phyloP scores from a whole-genome alignment of 2,797 vertebrate genomes.

The Scleropages formosus region DNA sequence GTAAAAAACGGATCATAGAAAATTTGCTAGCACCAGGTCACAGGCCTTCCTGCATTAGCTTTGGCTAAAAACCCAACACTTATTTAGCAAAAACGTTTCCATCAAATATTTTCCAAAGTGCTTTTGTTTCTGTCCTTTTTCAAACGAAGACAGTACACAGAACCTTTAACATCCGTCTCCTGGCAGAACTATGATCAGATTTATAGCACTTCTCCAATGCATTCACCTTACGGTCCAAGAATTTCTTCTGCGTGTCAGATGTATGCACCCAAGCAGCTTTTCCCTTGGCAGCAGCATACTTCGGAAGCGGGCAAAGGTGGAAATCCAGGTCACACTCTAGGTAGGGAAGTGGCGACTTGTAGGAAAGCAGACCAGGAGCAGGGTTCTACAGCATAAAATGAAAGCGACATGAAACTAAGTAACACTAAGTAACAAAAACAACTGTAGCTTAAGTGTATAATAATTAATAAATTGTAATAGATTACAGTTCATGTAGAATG shows the following conservation, averaged over 20 bases:
- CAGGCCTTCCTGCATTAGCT: too few species aligned
- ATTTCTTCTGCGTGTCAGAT: slow-evolving; percentile 66
- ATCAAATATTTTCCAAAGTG: too few species aligned
- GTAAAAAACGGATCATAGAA: too few species aligned
- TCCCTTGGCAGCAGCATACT: slow-evolving; percentile 62
- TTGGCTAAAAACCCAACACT: too few species aligned
- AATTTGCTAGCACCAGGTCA: too few species aligned
- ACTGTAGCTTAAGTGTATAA: too few species aligned
- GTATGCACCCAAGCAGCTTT: slow-evolving; percentile 45
- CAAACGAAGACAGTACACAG: background rate
- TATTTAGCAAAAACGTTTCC: too few species aligned
- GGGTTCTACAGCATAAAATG: slow-evolving; percentile 74
- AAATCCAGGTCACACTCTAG: slow-evolving; percentile 76
- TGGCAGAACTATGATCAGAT: slow-evolving; percentile 9
- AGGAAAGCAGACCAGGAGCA: slow-evolving; percentile 72
- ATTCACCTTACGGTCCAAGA: slow-evolving; percentile 72
- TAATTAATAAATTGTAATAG: too few species aligned
- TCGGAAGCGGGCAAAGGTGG: slow-evolving; percentile 81
- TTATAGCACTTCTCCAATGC: background rate
- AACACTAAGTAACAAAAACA: too few species aligned
- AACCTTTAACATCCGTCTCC: background rate
- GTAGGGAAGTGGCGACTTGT: slow-evolving; percentile 71
- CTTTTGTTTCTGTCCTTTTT: background rate
- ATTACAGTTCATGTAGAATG: too few species aligned
- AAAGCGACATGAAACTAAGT: background rate